Evolutionary conservation across 1,140 invertebrate species (phyloP).

Genomic region (Danaus melanippus): DNA sequence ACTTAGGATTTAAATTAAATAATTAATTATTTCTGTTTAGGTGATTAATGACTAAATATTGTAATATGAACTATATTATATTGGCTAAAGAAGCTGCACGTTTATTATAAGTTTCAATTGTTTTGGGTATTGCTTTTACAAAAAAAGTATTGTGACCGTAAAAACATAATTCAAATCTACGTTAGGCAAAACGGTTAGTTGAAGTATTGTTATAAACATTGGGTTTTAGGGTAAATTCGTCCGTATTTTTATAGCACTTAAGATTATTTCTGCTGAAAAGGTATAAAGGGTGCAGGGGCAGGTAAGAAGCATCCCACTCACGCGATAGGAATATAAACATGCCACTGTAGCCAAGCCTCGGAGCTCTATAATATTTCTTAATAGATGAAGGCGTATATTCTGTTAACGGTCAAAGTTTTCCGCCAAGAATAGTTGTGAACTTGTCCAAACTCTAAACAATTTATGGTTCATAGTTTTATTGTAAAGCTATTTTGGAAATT

Average conservation of each 20-base stretch:
- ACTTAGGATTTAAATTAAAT: too few species aligned
- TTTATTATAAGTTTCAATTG: slow-evolving; percentile 12
- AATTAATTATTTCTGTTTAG: too few species aligned
- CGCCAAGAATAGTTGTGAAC: slow-evolving; percentile 29
- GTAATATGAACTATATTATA: too few species aligned
- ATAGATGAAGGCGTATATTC: slow-evolving; percentile 59
- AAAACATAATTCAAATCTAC: slow-evolving; percentile 41
- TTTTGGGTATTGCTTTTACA: slow-evolving; percentile 34
- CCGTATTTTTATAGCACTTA: slow-evolving; percentile 23
- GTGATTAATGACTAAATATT: too few species aligned
- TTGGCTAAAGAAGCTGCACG: too few species aligned
- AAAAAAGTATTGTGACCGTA: slow-evolving; percentile 32
- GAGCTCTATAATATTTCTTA: slow-evolving; percentile 50
- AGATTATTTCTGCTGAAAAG: slow-evolving; percentile 26
- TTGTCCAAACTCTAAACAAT: slow-evolving; percentile 19
- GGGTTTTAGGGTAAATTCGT: slow-evolving; percentile 23
- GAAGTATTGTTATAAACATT: slow-evolving; percentile 24
- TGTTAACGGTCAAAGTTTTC: slow-evolving; percentile 57
- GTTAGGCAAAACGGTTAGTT: slow-evolving; percentile 37
- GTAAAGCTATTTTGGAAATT: background rate
- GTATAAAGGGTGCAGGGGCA: slow-evolving; percentile 23
- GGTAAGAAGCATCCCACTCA: slow-evolving; percentile 46
- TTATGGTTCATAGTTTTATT: slow-evolving; percentile 15
- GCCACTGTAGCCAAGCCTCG: slow-evolving; percentile 35
- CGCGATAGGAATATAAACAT: slow-evolving; percentile 64